Percentiles rank a stretch among this genome's conserved stretches.
Conservation (phyloP, 2,113 vertebrate species). For the Pluvialis apricaria region DNA sequence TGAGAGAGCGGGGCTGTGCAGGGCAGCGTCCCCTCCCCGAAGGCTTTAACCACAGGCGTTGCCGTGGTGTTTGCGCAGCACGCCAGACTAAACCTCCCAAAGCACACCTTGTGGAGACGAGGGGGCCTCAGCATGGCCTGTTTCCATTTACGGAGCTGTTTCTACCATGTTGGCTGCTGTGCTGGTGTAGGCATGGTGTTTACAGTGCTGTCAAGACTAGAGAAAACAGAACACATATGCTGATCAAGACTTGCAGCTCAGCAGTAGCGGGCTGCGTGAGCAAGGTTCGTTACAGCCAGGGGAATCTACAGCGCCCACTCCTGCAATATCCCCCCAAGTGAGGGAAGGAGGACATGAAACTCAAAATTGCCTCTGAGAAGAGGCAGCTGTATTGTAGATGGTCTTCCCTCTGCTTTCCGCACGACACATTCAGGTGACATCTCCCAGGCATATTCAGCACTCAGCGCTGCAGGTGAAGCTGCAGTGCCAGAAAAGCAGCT, state of each 20-base stretch:
- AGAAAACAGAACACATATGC: background rate
- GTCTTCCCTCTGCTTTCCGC: background rate
- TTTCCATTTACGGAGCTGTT: background rate
- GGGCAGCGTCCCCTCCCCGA: background rate
- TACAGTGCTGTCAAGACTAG: background rate
- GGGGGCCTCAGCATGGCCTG: background rate
- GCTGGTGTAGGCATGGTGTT: background rate
- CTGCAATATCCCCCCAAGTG: background rate
- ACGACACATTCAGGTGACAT: background rate
- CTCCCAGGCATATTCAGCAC: background rate
- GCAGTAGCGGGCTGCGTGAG: background rate
- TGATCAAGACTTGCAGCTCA: background rate
- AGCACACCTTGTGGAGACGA: background rate
- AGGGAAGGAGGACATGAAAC: background rate
- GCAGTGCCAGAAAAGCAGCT: background rate
- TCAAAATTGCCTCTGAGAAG: accelerated
- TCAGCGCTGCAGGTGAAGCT: background rate
- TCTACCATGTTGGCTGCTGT: accelerated
- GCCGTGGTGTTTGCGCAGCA: accelerated
- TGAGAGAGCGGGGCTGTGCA: background rate
- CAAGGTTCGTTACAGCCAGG: background rate
- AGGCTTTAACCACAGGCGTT: accelerated
- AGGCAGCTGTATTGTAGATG: background rate
- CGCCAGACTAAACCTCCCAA: background rate
- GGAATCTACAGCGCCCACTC: background rate